phyloP scores from a whole-genome alignment of 2,888 invertebrate species.

The Nudaria mundana region DNA sequence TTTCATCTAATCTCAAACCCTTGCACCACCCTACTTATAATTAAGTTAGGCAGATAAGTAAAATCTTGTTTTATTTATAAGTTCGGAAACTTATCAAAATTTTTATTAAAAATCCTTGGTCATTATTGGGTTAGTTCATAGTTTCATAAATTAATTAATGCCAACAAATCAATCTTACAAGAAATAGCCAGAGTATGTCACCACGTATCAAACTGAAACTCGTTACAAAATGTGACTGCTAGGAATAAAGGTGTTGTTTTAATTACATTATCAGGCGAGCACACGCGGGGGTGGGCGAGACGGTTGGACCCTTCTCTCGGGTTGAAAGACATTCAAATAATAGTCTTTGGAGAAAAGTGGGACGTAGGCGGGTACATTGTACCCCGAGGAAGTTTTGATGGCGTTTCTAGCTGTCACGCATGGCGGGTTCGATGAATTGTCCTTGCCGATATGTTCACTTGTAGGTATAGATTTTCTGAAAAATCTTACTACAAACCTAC shows the following conservation, averaged over 20 bases:
- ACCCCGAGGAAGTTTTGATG: conserved; percentile 67
- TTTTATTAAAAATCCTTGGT: too few relatives aligned
- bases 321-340: conserved; percentile 80
- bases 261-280: conserved; percentile 78
- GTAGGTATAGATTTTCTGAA: too few relatives aligned
- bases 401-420: conserved; percentile 65
- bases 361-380: conserved; percentile 40
- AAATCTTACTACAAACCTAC: too few relatives aligned
- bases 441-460: conserved; percentile 23
- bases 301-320: conserved; percentile 72
- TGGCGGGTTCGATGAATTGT: conserved; percentile 65
- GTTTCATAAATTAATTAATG: too few relatives aligned
- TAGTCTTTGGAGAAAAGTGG: conserved; percentile 69
- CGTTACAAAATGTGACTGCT: conserved; percentile 58
- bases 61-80: too few relatives aligned
- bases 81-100: background rate
- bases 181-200: conserved; percentile 31
- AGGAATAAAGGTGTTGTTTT: conserved; percentile 80
- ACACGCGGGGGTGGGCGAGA: conserved; percentile 62
- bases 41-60: too few relatives aligned
- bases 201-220: conserved; percentile 52
- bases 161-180: conserved; percentile 30
- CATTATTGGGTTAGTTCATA: too few relatives aligned
- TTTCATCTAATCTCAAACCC: too few relatives aligned
- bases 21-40: too few relatives aligned